Evolutionary conservation across 1,140 invertebrate species (phyloP), one percentile per base, ranked within the genome.

Genomic region (Diachasmimorpha longicaudata): DNA sequence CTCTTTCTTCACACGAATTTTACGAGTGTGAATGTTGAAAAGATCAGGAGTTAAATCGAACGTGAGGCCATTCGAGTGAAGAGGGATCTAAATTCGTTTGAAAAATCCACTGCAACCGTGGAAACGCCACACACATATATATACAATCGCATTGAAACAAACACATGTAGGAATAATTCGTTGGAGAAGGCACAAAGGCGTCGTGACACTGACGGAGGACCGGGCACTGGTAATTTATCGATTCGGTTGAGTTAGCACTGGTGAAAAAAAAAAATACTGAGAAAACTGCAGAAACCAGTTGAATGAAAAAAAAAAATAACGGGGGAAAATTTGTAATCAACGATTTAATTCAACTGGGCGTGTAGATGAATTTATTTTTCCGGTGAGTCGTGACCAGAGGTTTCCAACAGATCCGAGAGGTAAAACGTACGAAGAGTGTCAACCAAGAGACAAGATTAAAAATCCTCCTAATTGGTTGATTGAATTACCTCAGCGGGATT

Each of bases 391-490:
- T 87, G 84, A 84, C 81, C 73, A 74, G 39, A 66, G n/a, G n/a
- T 70, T 52, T 42, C 31, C 23, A 37, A 68, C 5, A 5, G 31
- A 37, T 8, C 1, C 8, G 16, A 71, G 39, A 23, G 39, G 25
- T 5, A 36, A 16, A 68, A 37, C 37, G 58, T 25, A 58, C 74
- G 21, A 58, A 42, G 16, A 39, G 63, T 48, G 39, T 52, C n/a
- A 75, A 70, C 66, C 70, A 75, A 76, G 77, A 79, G 83, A 82
- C 82, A 82, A 88, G 86, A 89, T 88, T 87, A 88, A 89, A 89
- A 89, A 88, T 87, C 83, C 48, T 81, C 79, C 82, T 85, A 85
- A 89, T 87, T 88, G 83, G 81, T 87, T 89, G 88, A 89, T 89
- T 84, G 79, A 78, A 79, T 88, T 85, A 85, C 67, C 76, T 70